Percentiles rank a stretch among this genome's conserved stretches.
phyloP scores from a whole-genome alignment of 2,797 vertebrate species.

The Huso huso region DNA sequence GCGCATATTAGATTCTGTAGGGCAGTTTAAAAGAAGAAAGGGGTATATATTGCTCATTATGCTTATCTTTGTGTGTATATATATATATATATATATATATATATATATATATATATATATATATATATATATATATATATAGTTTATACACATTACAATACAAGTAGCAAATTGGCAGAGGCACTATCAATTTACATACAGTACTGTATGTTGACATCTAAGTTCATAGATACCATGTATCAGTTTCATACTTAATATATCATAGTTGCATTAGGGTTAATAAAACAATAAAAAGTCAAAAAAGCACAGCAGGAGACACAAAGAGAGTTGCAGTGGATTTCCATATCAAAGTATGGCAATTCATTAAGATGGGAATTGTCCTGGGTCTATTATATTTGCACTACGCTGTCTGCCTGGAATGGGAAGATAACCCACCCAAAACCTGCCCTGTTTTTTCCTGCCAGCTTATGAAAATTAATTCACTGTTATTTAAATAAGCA shows the following conservation, averaged over 20 bases:
- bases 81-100: not conserved
- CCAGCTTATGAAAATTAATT: not conserved
- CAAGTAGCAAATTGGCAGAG: too few species aligned
- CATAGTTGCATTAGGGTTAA: constrained; percentile 5
- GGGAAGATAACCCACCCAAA: constrained; percentile 1
- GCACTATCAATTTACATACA: too few species aligned
- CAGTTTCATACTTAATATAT: not conserved
- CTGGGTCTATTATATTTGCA: not conserved
- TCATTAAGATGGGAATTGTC: constrained; percentile 6
- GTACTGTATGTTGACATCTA: too few species aligned
- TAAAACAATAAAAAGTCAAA: constrained; percentile 3
- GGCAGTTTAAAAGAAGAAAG: not conserved
- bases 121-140: too few species aligned
- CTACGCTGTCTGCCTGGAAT: constrained; percentile 7
- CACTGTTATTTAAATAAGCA: constrained; percentile 2
- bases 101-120: not conserved
- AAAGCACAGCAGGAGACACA: not conserved
- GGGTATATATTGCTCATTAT: not conserved
- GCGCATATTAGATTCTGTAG: too few species aligned
- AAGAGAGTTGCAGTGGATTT: not conserved
- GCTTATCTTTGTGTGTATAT: not conserved
- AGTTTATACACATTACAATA: not conserved
- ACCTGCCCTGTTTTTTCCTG: not conserved
- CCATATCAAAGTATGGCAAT: constrained; percentile 13
- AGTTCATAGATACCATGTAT: too few species aligned